Conservation (phyloP, 2,113 vertebrate genomes). For the Prinia subflava region DNA sequence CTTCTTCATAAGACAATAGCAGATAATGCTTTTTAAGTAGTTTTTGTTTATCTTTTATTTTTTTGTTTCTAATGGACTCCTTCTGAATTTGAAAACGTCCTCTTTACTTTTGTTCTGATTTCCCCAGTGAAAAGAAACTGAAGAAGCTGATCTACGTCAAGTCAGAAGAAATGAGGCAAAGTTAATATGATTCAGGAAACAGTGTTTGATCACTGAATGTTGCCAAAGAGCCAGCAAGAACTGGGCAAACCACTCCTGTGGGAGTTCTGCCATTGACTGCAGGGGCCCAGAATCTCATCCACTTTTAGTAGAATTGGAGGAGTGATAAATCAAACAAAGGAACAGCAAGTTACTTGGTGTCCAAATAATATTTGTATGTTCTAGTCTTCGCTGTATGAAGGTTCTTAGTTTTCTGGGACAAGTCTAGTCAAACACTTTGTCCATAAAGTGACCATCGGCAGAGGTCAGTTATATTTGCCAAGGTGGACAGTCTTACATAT, state of each 20-base stretch:
- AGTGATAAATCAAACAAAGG: constrained; percentile 8
- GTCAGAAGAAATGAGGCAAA: constrained; percentile 9
- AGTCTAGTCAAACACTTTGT: background rate
- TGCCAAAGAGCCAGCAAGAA: background rate
- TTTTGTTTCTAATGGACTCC: constrained; percentile 19
- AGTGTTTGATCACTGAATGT: background rate
- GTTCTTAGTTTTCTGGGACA: background rate
- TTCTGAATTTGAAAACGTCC: constrained; percentile 5
- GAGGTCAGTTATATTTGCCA: background rate
- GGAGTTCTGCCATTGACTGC: background rate
- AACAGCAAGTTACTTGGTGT: background rate
- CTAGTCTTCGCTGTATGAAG: background rate
- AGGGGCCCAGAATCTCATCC: background rate
- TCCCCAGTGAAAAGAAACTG: background rate
- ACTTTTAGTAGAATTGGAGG: background rate
- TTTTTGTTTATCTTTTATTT: constrained; percentile 18
- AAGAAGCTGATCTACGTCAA: background rate
- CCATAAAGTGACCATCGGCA: fast-evolving
- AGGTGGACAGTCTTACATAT: background rate
- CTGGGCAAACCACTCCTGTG: background rate
- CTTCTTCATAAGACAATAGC: constrained; percentile 17
- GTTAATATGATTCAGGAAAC: background rate
- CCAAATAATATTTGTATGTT: background rate
- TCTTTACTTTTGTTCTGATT: constrained; percentile 13
- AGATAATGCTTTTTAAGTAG: constrained; percentile 26